Evolutionary conservation across 2,888 invertebrate species (phyloP).

Genomic region (Acanthacorydalis orientalis): DNA sequence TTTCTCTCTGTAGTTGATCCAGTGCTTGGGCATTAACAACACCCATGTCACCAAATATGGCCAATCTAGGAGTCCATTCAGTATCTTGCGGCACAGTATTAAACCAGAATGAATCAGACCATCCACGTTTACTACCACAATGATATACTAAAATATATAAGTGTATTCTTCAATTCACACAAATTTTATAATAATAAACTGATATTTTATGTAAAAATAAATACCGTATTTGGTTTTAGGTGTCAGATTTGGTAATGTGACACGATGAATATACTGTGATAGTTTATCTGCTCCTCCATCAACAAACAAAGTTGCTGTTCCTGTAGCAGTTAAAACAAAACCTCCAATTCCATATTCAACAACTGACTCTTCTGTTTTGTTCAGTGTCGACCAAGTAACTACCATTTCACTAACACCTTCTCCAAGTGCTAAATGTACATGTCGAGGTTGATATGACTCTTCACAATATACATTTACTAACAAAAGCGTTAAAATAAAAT

Average conservation of each 20-base stretch:
- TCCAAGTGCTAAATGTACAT: conserved; percentile 48
- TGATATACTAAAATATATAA: conserved; percentile 45
- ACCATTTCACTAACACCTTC: conserved; percentile 50
- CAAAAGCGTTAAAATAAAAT: too few relatives aligned
- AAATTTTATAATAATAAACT: conserved; percentile 5
- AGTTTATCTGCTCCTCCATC: conserved; percentile 53
- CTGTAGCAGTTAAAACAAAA: conserved; percentile 35
- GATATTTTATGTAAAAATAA: conserved; percentile 10
- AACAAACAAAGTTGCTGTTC: conserved; percentile 43
- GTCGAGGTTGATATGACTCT: conserved; percentile 43
- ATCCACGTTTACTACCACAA: conserved; percentile 61
- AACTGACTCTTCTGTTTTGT: conserved; percentile 43
- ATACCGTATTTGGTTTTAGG: conserved; percentile 47
- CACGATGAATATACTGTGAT: conserved; percentile 64
- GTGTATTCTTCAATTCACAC: background rate
- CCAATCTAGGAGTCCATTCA: conserved; percentile 65
- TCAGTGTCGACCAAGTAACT: conserved; percentile 70
- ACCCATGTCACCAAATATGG: conserved; percentile 89
- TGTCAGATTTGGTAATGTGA: conserved; percentile 38
- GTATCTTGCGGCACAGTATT: conserved; percentile 46
- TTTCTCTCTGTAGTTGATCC: conserved; percentile 67
- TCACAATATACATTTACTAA: conserved; percentile 7
- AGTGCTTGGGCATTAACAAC: conserved; percentile 80
- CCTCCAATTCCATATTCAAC: conserved; percentile 58
- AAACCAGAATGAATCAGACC: conserved; percentile 70